Evolutionary conservation across 2,113 vertebrate species (phyloP), one percentile per base, ranked within the genome.

Genomic region (Passer montanus): DNA sequence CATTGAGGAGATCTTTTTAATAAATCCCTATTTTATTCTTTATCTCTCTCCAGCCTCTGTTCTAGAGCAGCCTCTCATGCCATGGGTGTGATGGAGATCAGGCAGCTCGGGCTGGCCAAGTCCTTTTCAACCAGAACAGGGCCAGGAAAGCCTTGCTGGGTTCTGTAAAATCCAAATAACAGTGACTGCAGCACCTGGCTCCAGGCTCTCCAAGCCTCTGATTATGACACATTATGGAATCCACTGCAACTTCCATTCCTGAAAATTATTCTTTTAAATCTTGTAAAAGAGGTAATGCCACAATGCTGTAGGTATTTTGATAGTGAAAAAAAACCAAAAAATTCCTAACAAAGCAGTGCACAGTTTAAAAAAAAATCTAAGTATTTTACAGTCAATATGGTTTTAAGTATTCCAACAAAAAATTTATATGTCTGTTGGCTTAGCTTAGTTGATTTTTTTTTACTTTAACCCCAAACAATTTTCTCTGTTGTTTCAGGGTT

Each of bases 21-120:
- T n/a, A n/a, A 58, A 58, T n/a, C 33, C 33, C 33, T 23, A 4
- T 13, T 35, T 58, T 58, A 35, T 35, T 58, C 56, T 35, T 2
- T 24, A 35, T 0, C 33, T 35, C 14, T 35, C 13, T 14, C 31
- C 19, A 56, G 14, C 56, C n/a, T 59, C 22, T 58, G 33, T 3
- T n/a, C 13, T 58, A 15, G 55, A 13, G 0, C 21, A 23, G 33
- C 55, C 21, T 33, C 56, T 0, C 56, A 35, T 59, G 22, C 10
- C 37, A 13, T 0, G 2, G 5, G 44, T 37, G 13, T 2, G 58
- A 35, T n/a, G 6, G 55, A 47, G 33, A 10, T 2, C 1, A 49
- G 18, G 60, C 1, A 4, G 27, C 60, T 59, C 0, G 6, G 21
- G 24, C 22, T 64, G 49, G 16, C 31, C 37, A 56, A 33, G 49